Conservation (phyloP, 2,888 invertebrate genomes). For the Resseliella maxima region DNA sequence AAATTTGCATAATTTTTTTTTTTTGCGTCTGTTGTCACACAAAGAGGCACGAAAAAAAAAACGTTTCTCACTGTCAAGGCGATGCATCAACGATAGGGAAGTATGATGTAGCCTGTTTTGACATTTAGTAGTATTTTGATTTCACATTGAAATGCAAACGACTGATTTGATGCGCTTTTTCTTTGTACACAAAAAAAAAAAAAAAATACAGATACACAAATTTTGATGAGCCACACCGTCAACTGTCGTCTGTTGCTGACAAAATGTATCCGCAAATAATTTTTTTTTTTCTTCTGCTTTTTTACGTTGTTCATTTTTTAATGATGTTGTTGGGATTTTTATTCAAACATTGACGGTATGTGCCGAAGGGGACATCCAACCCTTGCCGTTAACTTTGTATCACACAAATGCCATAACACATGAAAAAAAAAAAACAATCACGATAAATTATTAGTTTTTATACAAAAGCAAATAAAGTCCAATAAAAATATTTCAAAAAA, state of each 20-base stretch:
- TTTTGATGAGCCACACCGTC: neutral
- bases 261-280: slow-evolving; percentile 28
- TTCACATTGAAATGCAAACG: slow-evolving; percentile 42
- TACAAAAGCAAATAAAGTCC: slow-evolving; percentile 8
- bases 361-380: neutral
- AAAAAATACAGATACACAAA: neutral
- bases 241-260: neutral
- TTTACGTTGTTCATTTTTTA: neutral
- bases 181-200: neutral
- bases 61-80: neutral
- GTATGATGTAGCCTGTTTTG: slow-evolving; percentile 23
- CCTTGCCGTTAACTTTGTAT: neutral
- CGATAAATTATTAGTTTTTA: slow-evolving; percentile 41
- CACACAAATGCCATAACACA: neutral
- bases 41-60: neutral
- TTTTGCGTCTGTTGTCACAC: neutral
- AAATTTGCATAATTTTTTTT: slow-evolving; percentile 42
- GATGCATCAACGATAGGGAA: neutral
- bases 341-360: neutral
- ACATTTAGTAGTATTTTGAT: slow-evolving; percentile 47
- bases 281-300: neutral
- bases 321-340: slow-evolving; percentile 40
- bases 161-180: slow-evolving; percentile 22
- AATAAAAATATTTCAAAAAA: slow-evolving; percentile 4
- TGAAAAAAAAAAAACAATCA: slow-evolving; percentile 5